Percentiles rank a stretch among this genome's conserved stretches.
phyloP scores from a whole-genome alignment of 2,888 invertebrate species.

The Drosophila meridiana region DNA sequence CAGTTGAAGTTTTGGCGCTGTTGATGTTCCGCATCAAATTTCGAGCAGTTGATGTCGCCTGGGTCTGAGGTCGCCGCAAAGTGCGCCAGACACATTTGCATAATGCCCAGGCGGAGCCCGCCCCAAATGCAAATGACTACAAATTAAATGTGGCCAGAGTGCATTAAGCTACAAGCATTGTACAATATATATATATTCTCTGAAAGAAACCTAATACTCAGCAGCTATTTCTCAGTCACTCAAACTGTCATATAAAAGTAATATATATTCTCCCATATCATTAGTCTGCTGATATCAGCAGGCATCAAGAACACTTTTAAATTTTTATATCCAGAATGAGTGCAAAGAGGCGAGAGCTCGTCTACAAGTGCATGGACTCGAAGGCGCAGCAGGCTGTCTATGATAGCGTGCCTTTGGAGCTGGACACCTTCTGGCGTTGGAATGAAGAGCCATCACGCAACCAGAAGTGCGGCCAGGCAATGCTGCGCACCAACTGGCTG shows the following conservation, averaged over 20 bases:
- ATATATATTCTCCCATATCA: background rate
- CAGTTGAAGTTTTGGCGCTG: conserved; percentile 45
- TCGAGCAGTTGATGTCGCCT: conserved; percentile 41
- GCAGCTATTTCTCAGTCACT: background rate
- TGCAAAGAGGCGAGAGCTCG: background rate
- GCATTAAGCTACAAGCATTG: conserved; percentile 42
- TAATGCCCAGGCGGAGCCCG: conserved; percentile 58
- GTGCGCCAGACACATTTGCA: conserved; percentile 79
- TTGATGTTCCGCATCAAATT: conserved; percentile 73
- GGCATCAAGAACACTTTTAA: conserved; percentile 5
- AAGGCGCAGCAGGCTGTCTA: background rate
- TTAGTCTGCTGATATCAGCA: background rate
- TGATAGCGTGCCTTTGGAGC: conserved; percentile 29
- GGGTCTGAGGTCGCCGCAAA: conserved; percentile 68
- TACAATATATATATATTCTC: background rate
- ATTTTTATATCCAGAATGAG: conserved; percentile 5
- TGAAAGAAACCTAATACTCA: too few relatives aligned
- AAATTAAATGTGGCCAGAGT: conserved; percentile 75
- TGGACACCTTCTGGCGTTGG: conserved; percentile 45
- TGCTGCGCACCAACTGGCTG: background rate
- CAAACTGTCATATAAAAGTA: background rate
- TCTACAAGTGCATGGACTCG: conserved; percentile 28
- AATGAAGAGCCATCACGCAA: background rate
- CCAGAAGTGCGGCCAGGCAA: conserved; percentile 7
- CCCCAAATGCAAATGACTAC: conserved; percentile 78